Conservation (phyloP, 2,888 invertebrate genomes). For the Cactoblastis cactorum region DNA sequence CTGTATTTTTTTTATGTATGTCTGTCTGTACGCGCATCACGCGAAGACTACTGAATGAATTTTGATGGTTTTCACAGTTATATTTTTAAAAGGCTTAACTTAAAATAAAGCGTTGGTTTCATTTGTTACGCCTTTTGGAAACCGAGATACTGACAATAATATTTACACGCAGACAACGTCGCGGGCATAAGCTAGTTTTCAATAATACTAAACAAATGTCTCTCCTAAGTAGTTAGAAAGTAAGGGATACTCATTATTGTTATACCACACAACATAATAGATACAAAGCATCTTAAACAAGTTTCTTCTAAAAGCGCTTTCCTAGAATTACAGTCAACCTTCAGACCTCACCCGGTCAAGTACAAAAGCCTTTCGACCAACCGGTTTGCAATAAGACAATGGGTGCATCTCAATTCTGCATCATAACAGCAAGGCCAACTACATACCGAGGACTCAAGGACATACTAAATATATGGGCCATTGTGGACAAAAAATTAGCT, state of each 20-base stretch:
- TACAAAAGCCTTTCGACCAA: slow-evolving; percentile 13
- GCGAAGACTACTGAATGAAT: no score
- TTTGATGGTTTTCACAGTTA: no score
- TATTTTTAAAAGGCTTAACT: no score
- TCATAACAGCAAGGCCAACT: slow-evolving; percentile 11
- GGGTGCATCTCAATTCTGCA: slow-evolving; percentile 13
- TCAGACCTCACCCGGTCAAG: slow-evolving; percentile 8
- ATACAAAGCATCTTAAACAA: neutral
- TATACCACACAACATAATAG: neutral
- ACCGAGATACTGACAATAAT: no score
- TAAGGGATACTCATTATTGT: neutral
- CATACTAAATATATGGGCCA: slow-evolving; percentile 13
- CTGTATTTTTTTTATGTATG: no score
- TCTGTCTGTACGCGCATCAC: no score
- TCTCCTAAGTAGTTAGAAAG: neutral
- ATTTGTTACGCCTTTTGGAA: no score
- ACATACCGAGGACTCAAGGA: slow-evolving; percentile 6
- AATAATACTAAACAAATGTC: neutral
- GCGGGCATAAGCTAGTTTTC: no score
- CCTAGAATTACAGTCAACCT: slow-evolving; percentile 11
- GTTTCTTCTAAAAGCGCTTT: slow-evolving; percentile 4
- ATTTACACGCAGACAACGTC: no score
- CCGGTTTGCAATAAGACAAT: slow-evolving; percentile 16
- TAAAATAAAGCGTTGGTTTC: no score
- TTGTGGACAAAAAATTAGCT: slow-evolving; percentile 3